Conservation (phyloP, 2,113 vertebrate species). For the Tringa solitaria region DNA sequence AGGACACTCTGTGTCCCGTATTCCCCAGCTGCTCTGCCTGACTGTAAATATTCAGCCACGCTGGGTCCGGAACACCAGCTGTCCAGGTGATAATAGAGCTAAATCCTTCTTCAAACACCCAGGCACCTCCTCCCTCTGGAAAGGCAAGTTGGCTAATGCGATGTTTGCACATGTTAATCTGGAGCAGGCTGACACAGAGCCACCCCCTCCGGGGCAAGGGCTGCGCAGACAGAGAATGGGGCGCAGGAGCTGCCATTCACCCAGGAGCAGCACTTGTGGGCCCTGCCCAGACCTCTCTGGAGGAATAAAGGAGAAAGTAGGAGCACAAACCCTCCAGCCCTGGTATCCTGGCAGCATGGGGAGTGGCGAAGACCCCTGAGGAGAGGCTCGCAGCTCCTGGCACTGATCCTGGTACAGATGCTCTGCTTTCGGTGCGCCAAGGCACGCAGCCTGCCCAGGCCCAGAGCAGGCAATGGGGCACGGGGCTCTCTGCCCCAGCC, state of each 20-base stretch:
- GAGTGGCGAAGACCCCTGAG: background rate
- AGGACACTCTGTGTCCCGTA: rapidly evolving
- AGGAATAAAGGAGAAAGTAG: background rate
- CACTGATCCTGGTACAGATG: background rate
- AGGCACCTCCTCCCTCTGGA: background rate
- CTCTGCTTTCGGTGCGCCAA: background rate
- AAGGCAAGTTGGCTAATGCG: background rate
- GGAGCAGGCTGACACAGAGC: background rate
- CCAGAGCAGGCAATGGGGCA: background rate
- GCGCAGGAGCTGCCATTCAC: background rate
- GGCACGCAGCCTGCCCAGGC: background rate
- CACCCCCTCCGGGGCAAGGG: background rate
- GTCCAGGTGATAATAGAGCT: background rate
- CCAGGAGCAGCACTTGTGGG: background rate
- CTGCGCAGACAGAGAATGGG: background rate
- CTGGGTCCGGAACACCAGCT: background rate
- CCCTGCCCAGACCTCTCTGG: background rate
- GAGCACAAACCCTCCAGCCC: background rate
- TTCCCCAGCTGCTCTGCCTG: background rate
- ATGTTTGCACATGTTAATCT: background rate
- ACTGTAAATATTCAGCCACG: background rate
- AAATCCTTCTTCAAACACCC: background rate
- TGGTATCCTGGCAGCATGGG: background rate
- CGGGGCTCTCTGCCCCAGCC: background rate
- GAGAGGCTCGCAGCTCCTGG: background rate